Evolutionary conservation across 2,113 vertebrate genomes (phyloP), one percentile per base, ranked within the genome.

Genomic region (Triplophysa siluroides): DNA sequence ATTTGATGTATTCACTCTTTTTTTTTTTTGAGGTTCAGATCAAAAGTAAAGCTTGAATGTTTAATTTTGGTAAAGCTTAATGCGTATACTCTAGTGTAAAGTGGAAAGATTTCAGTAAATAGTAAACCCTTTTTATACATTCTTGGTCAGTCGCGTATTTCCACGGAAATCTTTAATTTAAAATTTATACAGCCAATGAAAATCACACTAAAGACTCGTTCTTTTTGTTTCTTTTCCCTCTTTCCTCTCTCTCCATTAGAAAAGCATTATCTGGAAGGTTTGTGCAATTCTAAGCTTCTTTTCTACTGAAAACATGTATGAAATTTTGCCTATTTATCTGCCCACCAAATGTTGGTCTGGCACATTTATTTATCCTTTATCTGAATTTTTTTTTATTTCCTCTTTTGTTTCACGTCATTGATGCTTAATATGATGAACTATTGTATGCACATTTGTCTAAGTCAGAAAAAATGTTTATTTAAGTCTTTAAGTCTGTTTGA

Each of bases 261-360:
- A 94, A 94, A 94, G 92, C 93, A 93, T 94, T 91, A 93, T 94
- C 92, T 94, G 93, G 93, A 94, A 94, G 93, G 93, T 94, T 94
- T 93, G 93, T 94, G 90, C 88, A 88, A 91, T 87, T 88, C 89
- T 92, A 88, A 89, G 87, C 88, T 91, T 92, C 78, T 81, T 74
- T 83, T 87, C 72, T 47, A 84, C 85, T 83, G 81, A 87, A 86
- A 90, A 88, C 81, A 82, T 83, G 79, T 88, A 83, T 88, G 81
- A 84, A 78, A 86, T 88, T 84, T 88, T 92, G 88, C 88, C 88
- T 93, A 88, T 87, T 85, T 91, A 50, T 86, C 87, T 91, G 87
- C 81, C 85, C 88, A 89, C 88, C 87, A 90, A 87, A 91, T 91
- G 88, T 91, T 92, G 89, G 88, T 91, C 92, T 91, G 88, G 89